Evolutionary conservation across 2,797 vertebrate genomes (phyloP), one percentile per base, ranked within the genome.

Genomic region (Spinus olivaceus): DNA sequence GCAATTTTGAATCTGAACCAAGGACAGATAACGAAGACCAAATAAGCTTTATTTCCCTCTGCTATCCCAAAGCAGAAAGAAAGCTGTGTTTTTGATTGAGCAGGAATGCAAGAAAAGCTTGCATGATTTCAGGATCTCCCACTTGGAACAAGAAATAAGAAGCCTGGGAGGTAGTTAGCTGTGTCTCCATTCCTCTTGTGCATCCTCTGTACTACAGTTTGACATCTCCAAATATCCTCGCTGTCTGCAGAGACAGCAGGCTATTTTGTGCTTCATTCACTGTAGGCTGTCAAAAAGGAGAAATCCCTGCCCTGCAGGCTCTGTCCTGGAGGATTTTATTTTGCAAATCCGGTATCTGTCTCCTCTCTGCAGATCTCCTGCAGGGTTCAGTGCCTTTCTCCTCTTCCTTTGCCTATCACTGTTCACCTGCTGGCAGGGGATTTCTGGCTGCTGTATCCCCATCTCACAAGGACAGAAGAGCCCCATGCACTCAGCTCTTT

Each of bases 231-330:
- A 95, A 95, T 91, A 91, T 69, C 95, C 77, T 66, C 25, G 50
- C 90, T 95, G 88, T 95, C 93, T 94, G 85, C 6, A 12, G 86
- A 95, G 94, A 71, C 93, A 94, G 92, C 86, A 94, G 86, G 90
- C 92, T 95, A 82, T 94, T 87, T 87, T 90, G 96, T 95, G 90
- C 92, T 95, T 90, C 93, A 77, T 92, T 96, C 95, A 77, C 90
- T 74, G 47, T 77, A 77, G 90, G 74, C 94, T 96, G 90, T 94
- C 57, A 92, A 74, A 93, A 81, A 93, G 81, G 69, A 96, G 89
- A 97, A 95, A 90, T 88, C 73, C 81, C 67, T 94, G 92, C 92
- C 90, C 92, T 71, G 46, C 4, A 6, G 88, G 76, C 83, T 92
- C 92, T 82, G 88, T 92, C 94, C 88, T 92, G 67, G 37, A 92